phyloP scores from a whole-genome alignment of 2,888 invertebrate species.

The Sinopyrophorus schimmeli region DNA sequence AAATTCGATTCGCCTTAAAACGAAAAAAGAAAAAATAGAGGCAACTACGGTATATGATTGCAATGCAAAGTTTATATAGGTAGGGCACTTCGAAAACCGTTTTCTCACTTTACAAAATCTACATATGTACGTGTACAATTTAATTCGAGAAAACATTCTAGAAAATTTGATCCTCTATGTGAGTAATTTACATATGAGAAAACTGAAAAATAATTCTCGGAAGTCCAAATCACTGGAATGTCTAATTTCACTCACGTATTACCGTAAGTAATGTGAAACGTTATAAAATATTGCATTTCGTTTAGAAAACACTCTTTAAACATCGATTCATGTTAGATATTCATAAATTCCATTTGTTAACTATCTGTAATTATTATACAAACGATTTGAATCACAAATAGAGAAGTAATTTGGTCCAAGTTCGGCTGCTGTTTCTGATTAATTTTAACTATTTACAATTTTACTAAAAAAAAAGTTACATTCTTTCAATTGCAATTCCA shows the following conservation, averaged over 20 bases:
- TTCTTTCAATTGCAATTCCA: no score
- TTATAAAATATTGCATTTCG: constrained; percentile 23
- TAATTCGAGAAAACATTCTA: not conserved
- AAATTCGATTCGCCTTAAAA: constrained; percentile 7
- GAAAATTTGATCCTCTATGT: not conserved
- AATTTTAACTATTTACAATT: constrained; percentile 13
- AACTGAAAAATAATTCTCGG: no score
- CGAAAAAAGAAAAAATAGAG: constrained; percentile 35
- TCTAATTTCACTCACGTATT: no score
- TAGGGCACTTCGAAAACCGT: constrained; percentile 40
- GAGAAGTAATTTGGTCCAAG: constrained; percentile 21
- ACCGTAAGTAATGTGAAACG: constrained; percentile 12
- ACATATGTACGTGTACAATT: constrained; percentile 8
- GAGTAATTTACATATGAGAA: not conserved
- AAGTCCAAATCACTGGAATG: no score
- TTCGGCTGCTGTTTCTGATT: constrained; percentile 18
- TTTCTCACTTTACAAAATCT: constrained; percentile 25
- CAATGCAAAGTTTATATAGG: constrained; percentile 38
- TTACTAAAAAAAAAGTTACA: not conserved
- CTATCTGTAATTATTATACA: constrained; percentile 7
- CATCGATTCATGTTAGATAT: constrained; percentile 5
- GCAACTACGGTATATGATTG: constrained; percentile 48
- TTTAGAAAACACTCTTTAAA: constrained; percentile 25
- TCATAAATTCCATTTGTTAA: constrained; percentile 1
- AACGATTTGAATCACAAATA: constrained; percentile 14